These are phyloP conservation scores for Machaerirhynchus nigripectus DNA, from an alignment of 2,113 vertebrate genomes.

Conservation along the genomic window DNA sequence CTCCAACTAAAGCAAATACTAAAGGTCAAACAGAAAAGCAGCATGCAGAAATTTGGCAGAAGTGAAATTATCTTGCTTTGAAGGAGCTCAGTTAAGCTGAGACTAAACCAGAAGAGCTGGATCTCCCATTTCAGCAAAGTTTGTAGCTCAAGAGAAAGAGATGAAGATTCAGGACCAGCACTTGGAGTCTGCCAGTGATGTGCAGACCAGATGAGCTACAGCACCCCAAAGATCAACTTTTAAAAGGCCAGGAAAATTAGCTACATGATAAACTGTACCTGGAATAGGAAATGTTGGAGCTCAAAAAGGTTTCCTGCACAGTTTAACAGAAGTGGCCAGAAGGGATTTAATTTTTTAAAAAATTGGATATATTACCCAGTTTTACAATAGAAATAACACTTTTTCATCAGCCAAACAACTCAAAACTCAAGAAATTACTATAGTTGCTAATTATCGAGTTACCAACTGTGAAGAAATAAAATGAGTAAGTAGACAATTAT, in stretches of 20 bases:
- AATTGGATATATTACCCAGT: rapidly evolving
- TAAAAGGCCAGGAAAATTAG: background rate
- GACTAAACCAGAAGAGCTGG: background rate
- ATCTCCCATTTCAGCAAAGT: background rate
- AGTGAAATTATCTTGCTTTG: background rate
- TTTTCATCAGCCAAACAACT: background rate
- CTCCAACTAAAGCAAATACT: background rate
- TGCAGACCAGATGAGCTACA: background rate
- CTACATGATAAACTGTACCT: background rate
- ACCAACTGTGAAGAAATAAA: background rate
- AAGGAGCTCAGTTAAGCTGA: background rate
- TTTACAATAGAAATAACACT: background rate
- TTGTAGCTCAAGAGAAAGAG: background rate
- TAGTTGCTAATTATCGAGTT: background rate
- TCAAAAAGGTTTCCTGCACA: background rate
- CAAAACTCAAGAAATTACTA: background rate
- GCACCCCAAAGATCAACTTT: background rate
- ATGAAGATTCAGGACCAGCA: background rate
- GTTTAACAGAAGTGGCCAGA: background rate
- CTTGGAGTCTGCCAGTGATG: background rate
- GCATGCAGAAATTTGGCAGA: background rate
- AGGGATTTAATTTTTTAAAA: background rate
- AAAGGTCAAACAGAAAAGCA: background rate
- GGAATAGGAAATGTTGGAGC: background rate
- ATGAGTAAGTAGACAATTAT: background rate